phyloP scores from a whole-genome alignment of 2,113 vertebrate genomes.

The Leptodactylus fuscus region DNA sequence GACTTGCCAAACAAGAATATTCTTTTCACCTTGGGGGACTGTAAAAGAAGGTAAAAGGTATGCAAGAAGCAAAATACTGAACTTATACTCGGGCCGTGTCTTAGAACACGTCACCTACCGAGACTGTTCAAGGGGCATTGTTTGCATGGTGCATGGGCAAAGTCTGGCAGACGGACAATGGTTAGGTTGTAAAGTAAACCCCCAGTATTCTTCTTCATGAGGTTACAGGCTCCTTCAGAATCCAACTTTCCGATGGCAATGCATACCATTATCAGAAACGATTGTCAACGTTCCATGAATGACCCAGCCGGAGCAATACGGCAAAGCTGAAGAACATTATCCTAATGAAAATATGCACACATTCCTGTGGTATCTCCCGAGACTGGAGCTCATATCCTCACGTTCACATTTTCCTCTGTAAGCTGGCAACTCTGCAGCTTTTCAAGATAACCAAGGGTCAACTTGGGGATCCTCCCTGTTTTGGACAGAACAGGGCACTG shows the following conservation, averaged over 20 bases:
- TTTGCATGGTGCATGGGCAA: not conserved
- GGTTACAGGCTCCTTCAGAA: no score
- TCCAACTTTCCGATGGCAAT: not conserved
- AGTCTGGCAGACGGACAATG: no score
- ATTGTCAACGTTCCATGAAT: not conserved
- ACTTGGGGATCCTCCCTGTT: slow-evolving; percentile 16
- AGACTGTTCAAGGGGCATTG: not conserved
- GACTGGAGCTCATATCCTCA: slow-evolving; percentile 46
- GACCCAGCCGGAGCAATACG: not conserved
- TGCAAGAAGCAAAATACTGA: not conserved
- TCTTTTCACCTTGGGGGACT: not conserved
- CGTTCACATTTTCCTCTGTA: slow-evolving; percentile 33
- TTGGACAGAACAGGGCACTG: not conserved
- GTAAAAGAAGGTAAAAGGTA: not conserved
- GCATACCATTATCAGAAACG: not conserved
- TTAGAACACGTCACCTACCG: no score
- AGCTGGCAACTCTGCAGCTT: slow-evolving; percentile 16
- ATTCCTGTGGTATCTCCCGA: slow-evolving; percentile 45
- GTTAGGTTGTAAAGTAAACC: not conserved
- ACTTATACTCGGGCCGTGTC: no score
- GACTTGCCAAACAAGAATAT: not conserved
- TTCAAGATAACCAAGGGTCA: slow-evolving; percentile 10
- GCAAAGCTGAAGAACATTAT: slow-evolving; percentile 17
- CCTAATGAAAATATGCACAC: slow-evolving; percentile 23
- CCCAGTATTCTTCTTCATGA: no score